phyloP scores from a whole-genome alignment of 2,888 invertebrate genomes.

The Sepiola atlantica region DNA sequence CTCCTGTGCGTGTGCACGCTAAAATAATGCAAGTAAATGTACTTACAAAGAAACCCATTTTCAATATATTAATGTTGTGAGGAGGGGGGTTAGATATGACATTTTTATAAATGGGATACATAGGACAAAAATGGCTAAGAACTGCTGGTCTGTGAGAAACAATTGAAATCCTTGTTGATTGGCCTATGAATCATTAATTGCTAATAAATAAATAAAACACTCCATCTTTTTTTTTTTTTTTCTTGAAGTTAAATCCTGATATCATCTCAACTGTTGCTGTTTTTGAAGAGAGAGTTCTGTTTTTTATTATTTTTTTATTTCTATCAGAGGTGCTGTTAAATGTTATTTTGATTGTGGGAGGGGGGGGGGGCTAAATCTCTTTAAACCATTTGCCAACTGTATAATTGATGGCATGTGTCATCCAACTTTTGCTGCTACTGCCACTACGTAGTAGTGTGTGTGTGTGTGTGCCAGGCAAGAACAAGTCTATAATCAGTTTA shows the following conservation, averaged over 20 bases:
- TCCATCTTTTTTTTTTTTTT: not conserved
- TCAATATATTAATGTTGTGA: too few relatives aligned
- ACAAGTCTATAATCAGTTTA: not conserved
- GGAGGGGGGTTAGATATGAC: too few relatives aligned
- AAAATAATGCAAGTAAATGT: too few relatives aligned
- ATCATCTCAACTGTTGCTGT: not conserved
- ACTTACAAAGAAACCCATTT: too few relatives aligned
- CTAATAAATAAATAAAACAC: not conserved
- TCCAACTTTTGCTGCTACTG: not conserved
- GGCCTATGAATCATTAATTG: too few relatives aligned
- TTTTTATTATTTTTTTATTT: not conserved
- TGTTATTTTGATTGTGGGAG: not conserved
- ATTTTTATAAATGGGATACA: too few relatives aligned
- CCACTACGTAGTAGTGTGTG: not conserved
- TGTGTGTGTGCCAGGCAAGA: not conserved
- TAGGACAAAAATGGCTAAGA: too few relatives aligned
- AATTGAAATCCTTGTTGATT: too few relatives aligned
- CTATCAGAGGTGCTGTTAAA: not conserved
- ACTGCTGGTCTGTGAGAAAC: too few relatives aligned
- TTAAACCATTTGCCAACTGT: not conserved
- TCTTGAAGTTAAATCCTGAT: not conserved
- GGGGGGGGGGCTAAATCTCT: not conserved
- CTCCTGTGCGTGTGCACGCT: too few relatives aligned
- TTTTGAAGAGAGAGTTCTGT: not conserved
- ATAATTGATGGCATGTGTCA: not conserved